phyloP scores from a whole-genome alignment of 2,797 vertebrate genomes.

The Notolepis coatsorum region DNA sequence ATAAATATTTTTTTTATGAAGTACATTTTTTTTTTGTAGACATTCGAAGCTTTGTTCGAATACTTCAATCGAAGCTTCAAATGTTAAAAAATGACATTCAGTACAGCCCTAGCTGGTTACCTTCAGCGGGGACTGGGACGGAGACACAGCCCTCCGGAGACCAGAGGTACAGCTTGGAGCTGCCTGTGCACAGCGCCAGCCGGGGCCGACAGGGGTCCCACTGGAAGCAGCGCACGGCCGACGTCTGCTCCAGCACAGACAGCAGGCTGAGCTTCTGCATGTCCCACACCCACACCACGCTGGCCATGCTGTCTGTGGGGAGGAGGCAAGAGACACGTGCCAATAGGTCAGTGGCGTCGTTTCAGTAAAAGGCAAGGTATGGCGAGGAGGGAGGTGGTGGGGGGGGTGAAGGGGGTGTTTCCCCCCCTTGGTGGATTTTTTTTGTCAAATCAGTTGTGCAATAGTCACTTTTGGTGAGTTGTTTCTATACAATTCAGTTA shows the following conservation, averaged over 20 bases:
- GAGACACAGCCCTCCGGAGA: slow-evolving; percentile 89
- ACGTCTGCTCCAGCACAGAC: slow-evolving; percentile 89
- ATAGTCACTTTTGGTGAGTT: too few species aligned
- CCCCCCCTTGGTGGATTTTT: too few species aligned
- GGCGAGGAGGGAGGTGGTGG: too few species aligned
- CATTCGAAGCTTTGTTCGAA: too few species aligned
- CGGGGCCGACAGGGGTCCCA: slow-evolving; percentile 92
- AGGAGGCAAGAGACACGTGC: slow-evolving; percentile 23
- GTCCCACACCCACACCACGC: slow-evolving; percentile 94
- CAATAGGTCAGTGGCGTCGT: background rate
- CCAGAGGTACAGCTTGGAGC: slow-evolving; percentile 90
- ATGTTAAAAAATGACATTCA: background rate
- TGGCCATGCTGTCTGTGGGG: slow-evolving; percentile 88
- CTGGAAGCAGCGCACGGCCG: slow-evolving; percentile 85
- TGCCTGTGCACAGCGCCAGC: slow-evolving; percentile 91
- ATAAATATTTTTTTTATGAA: background rate
- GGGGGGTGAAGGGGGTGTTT: too few species aligned
- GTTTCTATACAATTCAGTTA: too few species aligned
- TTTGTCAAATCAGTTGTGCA: too few species aligned
- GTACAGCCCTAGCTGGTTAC: slow-evolving; percentile 68
- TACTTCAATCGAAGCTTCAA: too few species aligned
- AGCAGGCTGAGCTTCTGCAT: slow-evolving; percentile 86
- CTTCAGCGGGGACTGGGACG: slow-evolving; percentile 89
- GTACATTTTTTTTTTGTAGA: too few species aligned
- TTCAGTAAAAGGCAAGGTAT: too few species aligned